Conservation (phyloP, 2,113 vertebrate genomes). For the Bambusicola thoracicus region DNA sequence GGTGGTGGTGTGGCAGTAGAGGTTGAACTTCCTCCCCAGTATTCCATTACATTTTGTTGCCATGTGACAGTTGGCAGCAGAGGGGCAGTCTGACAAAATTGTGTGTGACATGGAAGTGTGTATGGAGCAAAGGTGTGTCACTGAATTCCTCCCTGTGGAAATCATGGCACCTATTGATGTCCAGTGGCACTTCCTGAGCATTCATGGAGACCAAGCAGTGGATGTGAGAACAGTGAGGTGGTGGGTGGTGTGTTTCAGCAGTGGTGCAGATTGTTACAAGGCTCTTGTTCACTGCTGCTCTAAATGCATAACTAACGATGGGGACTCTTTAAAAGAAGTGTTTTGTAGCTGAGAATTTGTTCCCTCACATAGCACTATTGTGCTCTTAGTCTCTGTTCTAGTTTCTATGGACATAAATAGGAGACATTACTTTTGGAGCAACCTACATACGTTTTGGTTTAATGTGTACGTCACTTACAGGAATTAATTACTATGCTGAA, state of each 20-base stretch:
- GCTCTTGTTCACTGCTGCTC: too few relatives aligned
- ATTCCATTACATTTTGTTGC: too few relatives aligned
- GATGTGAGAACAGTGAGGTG: not conserved
- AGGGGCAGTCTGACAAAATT: too few relatives aligned
- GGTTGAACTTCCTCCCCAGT: too few relatives aligned
- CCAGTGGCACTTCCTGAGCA: not conserved
- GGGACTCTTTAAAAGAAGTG: not conserved
- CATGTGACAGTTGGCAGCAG: too few relatives aligned
- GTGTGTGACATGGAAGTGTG: not conserved
- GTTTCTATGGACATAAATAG: not conserved
- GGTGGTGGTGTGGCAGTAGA: too few relatives aligned
- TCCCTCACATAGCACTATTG: not conserved
- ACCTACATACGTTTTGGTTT: not conserved
- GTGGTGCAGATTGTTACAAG: not conserved
- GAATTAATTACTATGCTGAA: not conserved
- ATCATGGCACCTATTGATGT: not conserved
- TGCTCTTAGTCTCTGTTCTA: not conserved
- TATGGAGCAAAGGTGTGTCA: not conserved
- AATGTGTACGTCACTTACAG: not conserved
- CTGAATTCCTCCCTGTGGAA: not conserved
- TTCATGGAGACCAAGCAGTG: not conserved
- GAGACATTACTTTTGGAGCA: not conserved
- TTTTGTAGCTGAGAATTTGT: too few relatives aligned
- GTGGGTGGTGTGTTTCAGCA: not conserved
- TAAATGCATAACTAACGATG: not conserved